These are phyloP conservation scores for Engystomops pustulosus DNA, from an alignment of 2,113 vertebrate genomes.

Conservation along the genomic window DNA sequence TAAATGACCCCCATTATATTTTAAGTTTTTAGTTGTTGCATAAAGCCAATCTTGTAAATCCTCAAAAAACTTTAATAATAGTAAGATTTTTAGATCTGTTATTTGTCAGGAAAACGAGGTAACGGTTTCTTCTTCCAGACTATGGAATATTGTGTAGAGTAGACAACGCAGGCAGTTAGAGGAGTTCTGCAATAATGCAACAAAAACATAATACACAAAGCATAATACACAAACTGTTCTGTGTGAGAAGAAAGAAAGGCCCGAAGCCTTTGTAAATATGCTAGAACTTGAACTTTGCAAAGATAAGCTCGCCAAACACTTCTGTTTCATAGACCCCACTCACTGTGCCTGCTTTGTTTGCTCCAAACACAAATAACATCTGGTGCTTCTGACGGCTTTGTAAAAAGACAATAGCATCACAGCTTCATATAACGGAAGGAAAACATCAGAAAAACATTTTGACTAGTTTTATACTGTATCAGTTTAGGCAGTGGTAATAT, in stretches of 20 bases:
- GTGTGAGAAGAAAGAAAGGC: constrained; percentile 18
- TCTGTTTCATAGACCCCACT: constrained; percentile 39
- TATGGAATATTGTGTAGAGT: too few species aligned
- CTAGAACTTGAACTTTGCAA: constrained; percentile 43
- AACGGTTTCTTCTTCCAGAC: too few species aligned
- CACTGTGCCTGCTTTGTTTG: constrained; percentile 38
- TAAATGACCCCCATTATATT: too few species aligned
- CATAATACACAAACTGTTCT: constrained; percentile 24
- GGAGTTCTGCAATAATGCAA: constrained; percentile 18
- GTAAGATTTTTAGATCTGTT: too few species aligned
- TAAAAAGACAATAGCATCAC: constrained; percentile 33
- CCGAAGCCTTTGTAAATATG: constrained; percentile 45
- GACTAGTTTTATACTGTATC: neutral
- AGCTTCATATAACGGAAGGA: constrained; percentile 27
- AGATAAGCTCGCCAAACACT: constrained; percentile 52
- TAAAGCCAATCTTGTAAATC: too few species aligned
- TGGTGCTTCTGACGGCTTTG: constrained; percentile 21
- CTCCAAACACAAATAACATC: constrained; percentile 54
- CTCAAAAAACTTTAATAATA: too few species aligned
- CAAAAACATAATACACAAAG: neutral
- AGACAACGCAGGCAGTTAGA: neutral
- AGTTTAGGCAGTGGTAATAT: neutral
- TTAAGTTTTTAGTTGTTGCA: too few species aligned
- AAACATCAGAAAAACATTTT: neutral
- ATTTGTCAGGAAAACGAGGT: too few species aligned